A percentile compares a stretch with the other conserved stretches of the same genome.
These are phyloP conservation scores for Mastomys natalensis DNA, from an alignment of 2,113 vertebrate species.

Conservation along the genomic window DNA sequence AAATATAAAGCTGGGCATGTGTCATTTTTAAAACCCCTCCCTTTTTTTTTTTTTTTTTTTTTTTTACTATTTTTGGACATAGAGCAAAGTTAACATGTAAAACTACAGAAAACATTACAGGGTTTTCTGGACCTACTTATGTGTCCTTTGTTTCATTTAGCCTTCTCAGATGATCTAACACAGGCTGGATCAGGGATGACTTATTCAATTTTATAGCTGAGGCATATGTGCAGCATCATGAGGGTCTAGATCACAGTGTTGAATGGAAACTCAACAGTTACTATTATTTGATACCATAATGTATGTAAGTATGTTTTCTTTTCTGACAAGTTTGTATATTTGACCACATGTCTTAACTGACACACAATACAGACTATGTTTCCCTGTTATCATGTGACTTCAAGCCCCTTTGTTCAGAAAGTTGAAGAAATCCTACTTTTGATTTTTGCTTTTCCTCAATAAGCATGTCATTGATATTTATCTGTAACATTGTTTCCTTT, in stretches of 20 bases:
- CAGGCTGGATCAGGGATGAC: background rate
- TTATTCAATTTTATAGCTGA: background rate
- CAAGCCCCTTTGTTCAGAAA: background rate
- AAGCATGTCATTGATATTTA: background rate
- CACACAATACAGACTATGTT: background rate
- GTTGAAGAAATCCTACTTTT: background rate
- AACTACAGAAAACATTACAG: background rate
- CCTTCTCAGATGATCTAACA: background rate
- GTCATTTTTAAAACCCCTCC: background rate
- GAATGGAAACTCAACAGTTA: background rate
- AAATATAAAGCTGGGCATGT: background rate
- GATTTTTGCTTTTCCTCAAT: background rate
- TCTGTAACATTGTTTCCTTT: background rate
- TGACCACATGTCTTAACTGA: background rate
- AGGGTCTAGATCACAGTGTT: background rate
- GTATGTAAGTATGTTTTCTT: background rate
- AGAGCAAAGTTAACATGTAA: background rate
- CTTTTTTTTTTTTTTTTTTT: too few relatives aligned
- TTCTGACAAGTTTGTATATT: background rate
- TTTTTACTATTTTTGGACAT: background rate
- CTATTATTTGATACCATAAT: background rate
- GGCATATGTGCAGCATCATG: background rate
- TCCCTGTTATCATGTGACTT: background rate
- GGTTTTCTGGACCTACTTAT: background rate
- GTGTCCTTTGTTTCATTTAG: background rate